Evolutionary conservation across 2,888 invertebrate genomes (phyloP).

Genomic region (Brachyptera risi): DNA sequence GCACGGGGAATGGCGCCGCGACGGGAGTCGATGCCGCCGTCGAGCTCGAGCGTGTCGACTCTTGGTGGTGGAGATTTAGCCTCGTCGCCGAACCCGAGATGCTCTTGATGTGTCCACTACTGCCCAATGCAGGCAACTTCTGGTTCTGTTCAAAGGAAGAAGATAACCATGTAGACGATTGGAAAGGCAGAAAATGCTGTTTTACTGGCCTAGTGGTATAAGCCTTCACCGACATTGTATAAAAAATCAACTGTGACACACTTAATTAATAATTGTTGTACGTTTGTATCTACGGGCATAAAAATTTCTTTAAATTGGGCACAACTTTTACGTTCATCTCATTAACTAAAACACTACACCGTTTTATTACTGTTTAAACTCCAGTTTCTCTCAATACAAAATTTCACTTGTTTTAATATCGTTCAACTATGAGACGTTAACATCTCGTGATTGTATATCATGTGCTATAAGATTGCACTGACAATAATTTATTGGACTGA

Average conservation of each 20-base stretch:
- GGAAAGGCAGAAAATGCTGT: slow-evolving; percentile 12
- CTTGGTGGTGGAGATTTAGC: slow-evolving; percentile 30
- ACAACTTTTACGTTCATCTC: background rate
- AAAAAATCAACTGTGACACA: background rate
- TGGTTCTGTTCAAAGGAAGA: slow-evolving; percentile 17
- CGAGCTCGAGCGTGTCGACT: slow-evolving; percentile 20
- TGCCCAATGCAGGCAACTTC: slow-evolving; percentile 27
- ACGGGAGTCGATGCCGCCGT: slow-evolving; percentile 8
- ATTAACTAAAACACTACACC: too few relatives aligned
- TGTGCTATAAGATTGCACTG: too few relatives aligned
- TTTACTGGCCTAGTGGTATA: slow-evolving; percentile 14
- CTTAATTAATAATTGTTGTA: background rate
- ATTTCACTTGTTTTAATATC: too few relatives aligned
- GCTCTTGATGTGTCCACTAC: background rate
- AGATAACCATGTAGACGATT: background rate
- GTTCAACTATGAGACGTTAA: too few relatives aligned
- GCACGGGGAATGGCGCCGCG: slow-evolving; percentile 19
- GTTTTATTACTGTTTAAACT: too few relatives aligned
- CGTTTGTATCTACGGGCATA: background rate
- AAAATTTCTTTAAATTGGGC: background rate
- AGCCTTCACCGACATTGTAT: slow-evolving; percentile 25
- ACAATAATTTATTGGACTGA: too few relatives aligned
- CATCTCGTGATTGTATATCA: too few relatives aligned
- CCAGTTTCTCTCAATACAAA: too few relatives aligned
- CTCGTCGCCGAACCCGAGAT: slow-evolving; percentile 28